phyloP scores from a whole-genome alignment of 2,888 invertebrate genomes.

The Trachelus tabidus region DNA sequence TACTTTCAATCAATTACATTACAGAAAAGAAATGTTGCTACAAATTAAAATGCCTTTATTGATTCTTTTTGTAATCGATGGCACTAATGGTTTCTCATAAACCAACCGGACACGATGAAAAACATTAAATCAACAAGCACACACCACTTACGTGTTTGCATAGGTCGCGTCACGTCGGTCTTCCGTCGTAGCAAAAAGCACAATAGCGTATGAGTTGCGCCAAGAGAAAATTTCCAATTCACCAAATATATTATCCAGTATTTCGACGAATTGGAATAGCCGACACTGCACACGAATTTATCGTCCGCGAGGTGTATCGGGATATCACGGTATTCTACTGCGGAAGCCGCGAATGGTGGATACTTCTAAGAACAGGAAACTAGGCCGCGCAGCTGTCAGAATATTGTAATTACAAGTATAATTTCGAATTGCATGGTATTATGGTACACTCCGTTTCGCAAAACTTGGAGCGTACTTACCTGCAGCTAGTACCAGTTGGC shows the following conservation, averaged over 20 bases:
- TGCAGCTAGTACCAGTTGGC: neutral
- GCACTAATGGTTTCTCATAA: neutral
- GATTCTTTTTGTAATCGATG: neutral
- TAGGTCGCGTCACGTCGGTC: neutral
- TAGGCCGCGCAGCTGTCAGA: constrained; percentile 11
- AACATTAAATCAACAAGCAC: neutral
- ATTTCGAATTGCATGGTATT: constrained; percentile 12
- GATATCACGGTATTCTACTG: neutral
- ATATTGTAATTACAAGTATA: constrained; percentile 18
- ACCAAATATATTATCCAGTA: neutral
- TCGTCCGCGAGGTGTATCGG: neutral
- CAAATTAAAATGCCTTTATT: neutral
- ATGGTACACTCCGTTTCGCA: constrained; percentile 1
- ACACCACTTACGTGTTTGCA: neutral
- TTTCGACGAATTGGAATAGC: neutral
- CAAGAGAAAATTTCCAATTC: neutral
- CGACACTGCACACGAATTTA: neutral
- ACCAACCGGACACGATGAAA: neutral
- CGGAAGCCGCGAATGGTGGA: neutral
- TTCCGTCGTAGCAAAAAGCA: neutral
- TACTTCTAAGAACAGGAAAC: neutral
- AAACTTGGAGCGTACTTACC: constrained; percentile 8
- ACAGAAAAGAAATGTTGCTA: neutral
- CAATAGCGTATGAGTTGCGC: neutral
- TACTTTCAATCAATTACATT: neutral